Base-by-base conservation (phyloP, 2,797 vertebrate genomes). In the Emys orbicularis region DNA sequence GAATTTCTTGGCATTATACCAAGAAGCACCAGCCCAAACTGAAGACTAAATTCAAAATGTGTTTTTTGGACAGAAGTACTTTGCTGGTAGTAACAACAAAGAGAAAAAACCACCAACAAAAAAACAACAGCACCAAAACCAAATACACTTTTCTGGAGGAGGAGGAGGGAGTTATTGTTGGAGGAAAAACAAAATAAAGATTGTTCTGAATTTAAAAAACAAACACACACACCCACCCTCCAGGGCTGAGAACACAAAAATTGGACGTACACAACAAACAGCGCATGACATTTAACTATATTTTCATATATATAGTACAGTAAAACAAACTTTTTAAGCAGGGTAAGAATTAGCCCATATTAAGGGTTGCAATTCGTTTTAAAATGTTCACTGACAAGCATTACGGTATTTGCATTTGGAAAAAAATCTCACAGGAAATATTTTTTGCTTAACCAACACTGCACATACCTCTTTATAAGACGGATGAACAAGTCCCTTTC, bases 281-380 rank as follows among this genome's bases (percentile, higher is more conserved):
- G 53, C 41, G 3, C 29, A 47, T 77, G 11, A n/a, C 16, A 50
- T 65, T 25, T 3, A 76, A 77, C 56, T 41, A 4, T 74, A 11
- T 0, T 0, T 0, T 86, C 23, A 12, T 5, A 4, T 9, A 37
- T 68, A 19, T 15, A 16, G 89, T 0, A 0, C 13, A 0, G 19
- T 11, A 87, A 54, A 79, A n/a, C 5, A 23, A 37, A 59, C 29
- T 59, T 21, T 31, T 61, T 34, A 21, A 56, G 6, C 31, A 77
- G 27, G 15, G 41, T 4, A 77, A 77, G 7, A 18, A 12, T 77
- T 47, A 77, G 6, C 12, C 27, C 23, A 44, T 27, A 49, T 49
- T 77, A 29, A 18, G 44, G 4, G 7, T 77, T 77, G 74, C 44
- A 12, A 8, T 82, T 65, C n/a, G 1, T 65, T 81, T 37, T 13